phyloP scores from a whole-genome alignment of 2,888 invertebrate genomes.

The Biston betularia region DNA sequence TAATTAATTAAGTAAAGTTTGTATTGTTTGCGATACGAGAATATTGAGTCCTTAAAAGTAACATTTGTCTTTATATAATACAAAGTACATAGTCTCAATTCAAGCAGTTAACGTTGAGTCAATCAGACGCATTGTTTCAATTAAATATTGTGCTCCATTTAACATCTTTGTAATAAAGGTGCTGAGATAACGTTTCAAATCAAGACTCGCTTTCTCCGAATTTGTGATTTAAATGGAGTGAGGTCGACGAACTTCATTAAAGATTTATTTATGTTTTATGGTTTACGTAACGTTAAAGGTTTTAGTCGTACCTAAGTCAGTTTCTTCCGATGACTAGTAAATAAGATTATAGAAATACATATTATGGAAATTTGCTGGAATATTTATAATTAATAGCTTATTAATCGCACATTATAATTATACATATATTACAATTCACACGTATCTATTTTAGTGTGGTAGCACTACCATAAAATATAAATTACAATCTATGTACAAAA shows the following conservation, averaged over 20 bases:
- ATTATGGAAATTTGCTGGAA: too few relatives aligned
- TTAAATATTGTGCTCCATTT: conserved; percentile 9
- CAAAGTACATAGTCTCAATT: conserved; percentile 1
- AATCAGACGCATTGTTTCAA: conserved; percentile 14
- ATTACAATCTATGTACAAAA: too few relatives aligned
- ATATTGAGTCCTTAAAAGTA: neutral
- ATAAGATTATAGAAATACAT: too few relatives aligned
- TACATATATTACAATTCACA: too few relatives aligned
- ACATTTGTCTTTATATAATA: neutral
- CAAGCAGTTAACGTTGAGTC: neutral
- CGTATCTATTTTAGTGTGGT: too few relatives aligned
- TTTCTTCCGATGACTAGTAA: neutral
- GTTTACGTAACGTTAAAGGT: neutral
- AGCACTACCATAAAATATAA: too few relatives aligned
- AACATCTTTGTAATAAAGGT: conserved; percentile 10
- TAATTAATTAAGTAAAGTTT: too few relatives aligned
- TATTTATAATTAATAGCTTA: too few relatives aligned
- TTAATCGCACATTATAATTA: too few relatives aligned
- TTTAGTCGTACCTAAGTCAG: neutral
- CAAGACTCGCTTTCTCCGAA: conserved; percentile 1
- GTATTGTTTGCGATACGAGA: neutral
- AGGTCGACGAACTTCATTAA: neutral
- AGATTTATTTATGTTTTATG: neutral
- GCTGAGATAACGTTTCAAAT: conserved; percentile 11
- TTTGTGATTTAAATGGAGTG: conserved; percentile 10